Evolutionary conservation across 2,113 vertebrate genomes (phyloP), one percentile per base, ranked within the genome.

Genomic region (Pomatorhinus ruficollis): DNA sequence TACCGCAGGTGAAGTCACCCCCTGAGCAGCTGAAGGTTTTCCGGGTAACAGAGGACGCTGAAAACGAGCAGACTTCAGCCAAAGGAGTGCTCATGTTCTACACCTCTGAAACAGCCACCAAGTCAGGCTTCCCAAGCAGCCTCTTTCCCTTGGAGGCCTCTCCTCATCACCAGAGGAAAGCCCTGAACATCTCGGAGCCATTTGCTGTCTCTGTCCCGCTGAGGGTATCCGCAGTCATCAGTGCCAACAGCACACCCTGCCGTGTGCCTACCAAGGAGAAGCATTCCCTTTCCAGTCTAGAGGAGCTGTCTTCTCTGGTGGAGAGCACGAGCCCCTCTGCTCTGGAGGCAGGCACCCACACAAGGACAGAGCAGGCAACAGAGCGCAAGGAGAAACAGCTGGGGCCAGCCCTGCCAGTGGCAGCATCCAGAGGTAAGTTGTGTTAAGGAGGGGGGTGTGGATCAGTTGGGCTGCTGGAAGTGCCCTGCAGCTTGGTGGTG

Each of bases 21-120:
- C 99, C 99, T 1, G 99, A 99, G 93, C 99, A 99, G 78, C 98
- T 99, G 91, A 99, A 99, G 90, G 99, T 99, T 56, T 99, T 99
- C 97, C 98, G 99, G 76, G 98, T 98, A 8, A 95, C 98, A 4
- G 99, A 99, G 80, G 98, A 98, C 40, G 90, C 97, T 0, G 97
- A 99, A 83, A 98, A 96, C 0, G 98, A 99, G 88, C 99, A 99
- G 79, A 98, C 98, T 14, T 98, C 99, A 69, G 98, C 99, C 0
- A 99, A 99, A 97, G 99, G 98, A 52, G 97, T 99, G 18, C 98
- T 99, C 37, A 99, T 99, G 99, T 97, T 99, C 95, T 99, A 99
- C 94, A 98, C 98, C 0, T 98, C 98, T 1, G 97, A 99, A 72
- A 95, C 97, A 61, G 97, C 97, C 6, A 9, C 98, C 93, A 99